A percentile compares a stretch with the other conserved stretches of the same genome.
These are phyloP conservation scores for Ostrea edulis DNA, from an alignment of 1,140 invertebrate genomes.

Conservation along the genomic window DNA sequence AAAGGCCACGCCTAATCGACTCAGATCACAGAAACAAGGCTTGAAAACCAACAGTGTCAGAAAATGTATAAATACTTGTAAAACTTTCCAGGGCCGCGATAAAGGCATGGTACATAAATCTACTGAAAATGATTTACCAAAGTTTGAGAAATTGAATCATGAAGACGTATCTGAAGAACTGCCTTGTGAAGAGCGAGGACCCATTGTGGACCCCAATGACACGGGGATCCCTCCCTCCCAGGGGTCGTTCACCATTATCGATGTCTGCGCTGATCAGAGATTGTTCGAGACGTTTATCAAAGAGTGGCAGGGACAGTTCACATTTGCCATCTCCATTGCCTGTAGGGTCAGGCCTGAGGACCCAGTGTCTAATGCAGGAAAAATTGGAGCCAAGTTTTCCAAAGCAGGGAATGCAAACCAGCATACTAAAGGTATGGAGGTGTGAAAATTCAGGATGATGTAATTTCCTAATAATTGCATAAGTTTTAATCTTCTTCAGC, in stretches of 20 bases:
- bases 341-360: constrained; percentile 72
- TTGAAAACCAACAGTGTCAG: neutral
- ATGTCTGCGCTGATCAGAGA: constrained; percentile 75
- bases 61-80: neutral
- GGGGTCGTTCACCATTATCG: constrained; percentile 77
- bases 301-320: constrained; percentile 75
- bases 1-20: neutral
- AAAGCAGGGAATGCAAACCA: constrained; percentile 43
- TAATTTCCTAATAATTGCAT: too few relatives aligned
- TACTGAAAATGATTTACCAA: constrained; percentile 7
- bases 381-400: constrained; percentile 71
- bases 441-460: neutral
- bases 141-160: constrained; percentile 18
- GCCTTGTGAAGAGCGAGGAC: constrained; percentile 47
- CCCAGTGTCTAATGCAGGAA: constrained; percentile 48
- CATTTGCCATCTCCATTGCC: constrained; percentile 76
- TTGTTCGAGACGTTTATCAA: constrained; percentile 78
- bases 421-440: neutral
- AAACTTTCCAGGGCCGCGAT: neutral
- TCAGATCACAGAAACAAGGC: neutral
- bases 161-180: neutral
- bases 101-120: neutral
- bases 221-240: constrained; percentile 63
- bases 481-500: too few relatives aligned
- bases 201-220: constrained; percentile 58